phyloP scores from a whole-genome alignment of 2,888 invertebrate species.

The Mythimna pallens region DNA sequence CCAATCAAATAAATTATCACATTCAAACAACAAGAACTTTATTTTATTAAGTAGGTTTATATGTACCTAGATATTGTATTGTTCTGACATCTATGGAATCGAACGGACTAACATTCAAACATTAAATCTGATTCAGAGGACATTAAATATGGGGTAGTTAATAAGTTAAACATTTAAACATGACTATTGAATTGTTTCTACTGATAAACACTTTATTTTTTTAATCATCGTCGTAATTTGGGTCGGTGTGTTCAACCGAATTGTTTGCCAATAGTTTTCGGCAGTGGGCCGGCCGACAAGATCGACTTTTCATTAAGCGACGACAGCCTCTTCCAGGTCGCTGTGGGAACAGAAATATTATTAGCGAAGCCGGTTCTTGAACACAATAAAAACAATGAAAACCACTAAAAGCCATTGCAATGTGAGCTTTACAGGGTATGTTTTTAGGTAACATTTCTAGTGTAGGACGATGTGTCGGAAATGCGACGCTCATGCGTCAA shows the following conservation, averaged over 20 bases:
- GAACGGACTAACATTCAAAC: slow-evolving; percentile 35
- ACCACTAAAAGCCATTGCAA: not conserved
- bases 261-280: slow-evolving; percentile 59
- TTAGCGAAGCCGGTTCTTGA: not conserved
- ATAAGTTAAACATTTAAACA: slow-evolving; percentile 31
- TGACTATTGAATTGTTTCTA: slow-evolving; percentile 30
- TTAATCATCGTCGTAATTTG: slow-evolving; percentile 56
- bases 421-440: not conserved
- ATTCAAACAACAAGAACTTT: slow-evolving; percentile 49
- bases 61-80: slow-evolving; percentile 18
- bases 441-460: not conserved
- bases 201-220: slow-evolving; percentile 37
- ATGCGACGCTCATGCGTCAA: not conserved
- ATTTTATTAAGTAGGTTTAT: slow-evolving; percentile 26
- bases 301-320: slow-evolving; percentile 80
- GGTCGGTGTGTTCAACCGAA: slow-evolving; percentile 53
- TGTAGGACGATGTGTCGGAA: not conserved
- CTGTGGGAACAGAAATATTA: slow-evolving; percentile 20
- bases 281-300: slow-evolving; percentile 79
- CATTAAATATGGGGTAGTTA: slow-evolving; percentile 26
- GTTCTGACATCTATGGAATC: slow-evolving; percentile 36
- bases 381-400: too few species aligned
- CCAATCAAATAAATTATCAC: slow-evolving; percentile 17
- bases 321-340: slow-evolving; percentile 76
- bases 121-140: slow-evolving; percentile 20